Percentiles rank a stretch among this genome's conserved stretches.
phyloP scores from a whole-genome alignment of 1,140 invertebrate species.

The Rhopalosiphum padi region DNA sequence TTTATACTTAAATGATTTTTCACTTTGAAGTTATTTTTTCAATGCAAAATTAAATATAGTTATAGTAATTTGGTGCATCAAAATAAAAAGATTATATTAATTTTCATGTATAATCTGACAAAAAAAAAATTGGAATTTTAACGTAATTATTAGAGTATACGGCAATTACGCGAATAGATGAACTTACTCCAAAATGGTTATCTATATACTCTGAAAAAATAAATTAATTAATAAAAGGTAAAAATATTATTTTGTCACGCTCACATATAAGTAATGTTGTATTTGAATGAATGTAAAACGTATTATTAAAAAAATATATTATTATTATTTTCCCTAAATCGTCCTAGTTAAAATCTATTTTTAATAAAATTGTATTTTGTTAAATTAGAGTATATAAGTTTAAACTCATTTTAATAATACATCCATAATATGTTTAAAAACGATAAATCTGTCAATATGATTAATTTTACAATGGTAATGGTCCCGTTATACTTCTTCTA shows the following conservation, averaged over 20 bases:
- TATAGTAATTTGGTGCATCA: not conserved
- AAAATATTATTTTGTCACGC: too few species aligned
- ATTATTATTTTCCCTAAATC: not conserved
- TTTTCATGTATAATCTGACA: not conserved
- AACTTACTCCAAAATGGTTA: not conserved
- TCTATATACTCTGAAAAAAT: not conserved
- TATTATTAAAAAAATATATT: not conserved
- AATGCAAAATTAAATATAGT: not conserved
- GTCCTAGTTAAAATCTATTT: not conserved
- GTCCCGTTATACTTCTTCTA: not conserved
- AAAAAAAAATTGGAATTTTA: not conserved
- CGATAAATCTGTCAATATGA: not conserved
- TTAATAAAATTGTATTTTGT: too few species aligned
- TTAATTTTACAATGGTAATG: not conserved
- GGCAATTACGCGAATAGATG: rapidly evolving
- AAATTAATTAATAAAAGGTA: too few species aligned
- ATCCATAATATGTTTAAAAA: not conserved
- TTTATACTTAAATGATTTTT: not conserved
- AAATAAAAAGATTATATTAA: not conserved
- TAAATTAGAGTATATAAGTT: too few species aligned
- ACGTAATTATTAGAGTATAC: not conserved
- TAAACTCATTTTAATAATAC: too few species aligned
- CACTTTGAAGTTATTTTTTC: not conserved
- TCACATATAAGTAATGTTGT: not conserved
- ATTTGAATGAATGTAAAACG: not conserved